Conservation (phyloP, 2,113 vertebrate species). For the Phocoena sinus region DNA sequence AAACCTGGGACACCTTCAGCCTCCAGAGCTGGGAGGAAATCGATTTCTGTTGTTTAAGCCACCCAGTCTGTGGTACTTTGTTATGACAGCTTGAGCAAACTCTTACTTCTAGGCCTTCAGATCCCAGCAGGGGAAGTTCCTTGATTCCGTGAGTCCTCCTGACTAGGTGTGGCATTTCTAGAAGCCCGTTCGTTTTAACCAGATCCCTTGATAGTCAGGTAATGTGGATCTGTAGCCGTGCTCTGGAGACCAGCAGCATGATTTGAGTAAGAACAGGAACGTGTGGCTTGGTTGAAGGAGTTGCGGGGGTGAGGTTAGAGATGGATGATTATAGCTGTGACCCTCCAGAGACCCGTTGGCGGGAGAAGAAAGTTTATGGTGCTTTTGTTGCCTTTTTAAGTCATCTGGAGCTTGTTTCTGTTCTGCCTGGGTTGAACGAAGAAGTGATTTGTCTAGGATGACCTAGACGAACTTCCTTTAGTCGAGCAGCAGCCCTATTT, state of each 20-base stretch:
- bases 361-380: not conserved
- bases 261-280: not conserved
- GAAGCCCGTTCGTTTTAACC: not conserved
- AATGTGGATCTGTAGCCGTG: not conserved
- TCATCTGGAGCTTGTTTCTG: not conserved
- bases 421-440: not conserved
- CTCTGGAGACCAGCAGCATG: not conserved
- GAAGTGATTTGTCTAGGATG: not conserved
- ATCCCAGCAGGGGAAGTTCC: accelerated
- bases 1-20: accelerated
- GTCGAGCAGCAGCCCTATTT: not conserved
- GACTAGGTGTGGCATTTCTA: not conserved
- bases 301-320: not conserved
- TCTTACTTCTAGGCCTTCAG: not conserved
- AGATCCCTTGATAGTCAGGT: not conserved
- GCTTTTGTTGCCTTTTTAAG: not conserved
- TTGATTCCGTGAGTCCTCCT: not conserved
- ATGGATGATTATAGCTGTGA: not conserved
- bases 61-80: accelerated
- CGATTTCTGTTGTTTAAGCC: not conserved
- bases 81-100: not conserved
- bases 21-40: not conserved
- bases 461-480: not conserved
- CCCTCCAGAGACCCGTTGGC: not conserved
- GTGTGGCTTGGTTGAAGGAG: not conserved